Conservation (phyloP, 2,888 invertebrate genomes). For the Prostheceraeus crozeri region DNA sequence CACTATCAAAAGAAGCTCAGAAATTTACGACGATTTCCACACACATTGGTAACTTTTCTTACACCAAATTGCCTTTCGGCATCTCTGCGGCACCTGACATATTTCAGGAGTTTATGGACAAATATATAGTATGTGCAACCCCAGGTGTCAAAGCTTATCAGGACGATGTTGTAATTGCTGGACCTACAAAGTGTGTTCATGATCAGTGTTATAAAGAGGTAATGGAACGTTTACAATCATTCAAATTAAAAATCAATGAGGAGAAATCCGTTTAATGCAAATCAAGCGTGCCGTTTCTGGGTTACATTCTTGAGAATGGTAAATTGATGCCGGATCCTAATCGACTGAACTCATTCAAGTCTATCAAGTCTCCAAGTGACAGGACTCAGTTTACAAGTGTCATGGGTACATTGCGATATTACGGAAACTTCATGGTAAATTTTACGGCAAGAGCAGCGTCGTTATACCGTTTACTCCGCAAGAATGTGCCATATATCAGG, state of each 20-base stretch:
- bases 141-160: neutral
- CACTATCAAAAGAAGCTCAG: neutral
- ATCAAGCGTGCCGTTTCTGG: neutral
- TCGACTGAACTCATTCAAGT: too few species aligned
- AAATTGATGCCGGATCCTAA: neutral
- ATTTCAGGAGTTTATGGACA: neutral
- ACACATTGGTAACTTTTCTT: neutral
- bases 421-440: too few species aligned
- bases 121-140: neutral
- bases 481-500: too few species aligned
- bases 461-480: too few species aligned
- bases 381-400: too few species aligned
- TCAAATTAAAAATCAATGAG: constrained; percentile 5
- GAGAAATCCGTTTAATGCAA: neutral
- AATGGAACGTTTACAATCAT: neutral
- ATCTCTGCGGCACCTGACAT: constrained; percentile 1
- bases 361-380: too few species aligned
- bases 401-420: too few species aligned
- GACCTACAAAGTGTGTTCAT: neutral
- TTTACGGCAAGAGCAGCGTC: too few species aligned
- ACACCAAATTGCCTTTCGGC: neutral
- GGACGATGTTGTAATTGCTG: neutral
- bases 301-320: neutral
- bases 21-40: neutral
- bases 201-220: neutral